Evolutionary conservation across 1,140 invertebrate species (phyloP).

Genomic region (Anoplophora glabripennis): DNA sequence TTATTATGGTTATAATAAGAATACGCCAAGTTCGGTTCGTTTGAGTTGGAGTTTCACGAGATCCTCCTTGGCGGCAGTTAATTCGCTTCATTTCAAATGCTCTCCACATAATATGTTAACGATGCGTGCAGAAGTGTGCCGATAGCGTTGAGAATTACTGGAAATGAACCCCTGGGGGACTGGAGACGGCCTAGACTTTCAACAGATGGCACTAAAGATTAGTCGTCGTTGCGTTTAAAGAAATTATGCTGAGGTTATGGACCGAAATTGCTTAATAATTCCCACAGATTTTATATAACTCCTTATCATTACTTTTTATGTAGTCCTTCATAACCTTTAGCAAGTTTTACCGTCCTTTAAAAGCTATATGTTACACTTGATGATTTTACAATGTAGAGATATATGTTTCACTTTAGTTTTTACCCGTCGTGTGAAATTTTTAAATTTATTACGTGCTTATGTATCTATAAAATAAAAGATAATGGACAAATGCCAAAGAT

Average conservation of each 20-base stretch:
- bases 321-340: too few relatives aligned
- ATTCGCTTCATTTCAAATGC: conserved; percentile 31
- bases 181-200: conserved; percentile 4
- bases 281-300: too few relatives aligned
- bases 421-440: too few relatives aligned
- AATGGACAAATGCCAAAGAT: too few relatives aligned
- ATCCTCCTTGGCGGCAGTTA: conserved; percentile 13
- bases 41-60: neutral
- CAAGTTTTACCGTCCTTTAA: too few relatives aligned
- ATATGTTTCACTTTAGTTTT: too few relatives aligned
- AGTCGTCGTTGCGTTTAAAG: conserved; percentile 5
- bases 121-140: conserved; percentile 30
- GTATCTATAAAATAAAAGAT: too few relatives aligned
- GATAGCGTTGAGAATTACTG: conserved; percentile 15
- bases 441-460: too few relatives aligned
- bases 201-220: conserved; percentile 18
- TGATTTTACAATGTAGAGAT: too few relatives aligned
- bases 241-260: conserved; percentile 12
- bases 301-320: too few relatives aligned
- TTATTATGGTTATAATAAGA: conserved; percentile 5
- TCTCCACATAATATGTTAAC: conserved; percentile 36
- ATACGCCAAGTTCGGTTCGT: neutral
- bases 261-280: conserved; percentile 14
- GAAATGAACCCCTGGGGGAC: conserved; percentile 12
- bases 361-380: too few relatives aligned